Evolutionary conservation across 2,888 invertebrate genomes (phyloP).

Genomic region (Laspeyria flexula): DNA sequence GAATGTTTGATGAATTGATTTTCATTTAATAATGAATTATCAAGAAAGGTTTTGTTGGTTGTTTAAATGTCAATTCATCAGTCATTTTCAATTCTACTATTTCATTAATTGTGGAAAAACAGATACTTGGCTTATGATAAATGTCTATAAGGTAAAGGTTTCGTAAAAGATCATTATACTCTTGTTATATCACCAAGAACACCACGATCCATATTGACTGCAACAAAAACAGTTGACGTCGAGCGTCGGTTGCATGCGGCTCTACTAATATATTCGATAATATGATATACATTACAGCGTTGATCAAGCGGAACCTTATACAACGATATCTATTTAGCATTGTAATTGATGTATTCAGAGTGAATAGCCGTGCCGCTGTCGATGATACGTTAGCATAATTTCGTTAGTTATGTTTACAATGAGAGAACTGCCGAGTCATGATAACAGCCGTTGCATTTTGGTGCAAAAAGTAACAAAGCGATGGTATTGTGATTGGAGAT

Average conservation of each 20-base stretch:
- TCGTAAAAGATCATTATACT: slow-evolving; percentile 1
- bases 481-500: slow-evolving; percentile 49
- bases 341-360: slow-evolving; percentile 66
- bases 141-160: too few species aligned
- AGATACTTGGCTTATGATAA: too few species aligned
- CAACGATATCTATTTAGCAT: slow-evolving; percentile 53
- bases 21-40: too few species aligned
- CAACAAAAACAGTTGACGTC: slow-evolving; percentile 23
- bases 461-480: slow-evolving; percentile 74
- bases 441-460: slow-evolving; percentile 71
- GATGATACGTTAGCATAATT: slow-evolving; percentile 71
- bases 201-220: slow-evolving; percentile 30
- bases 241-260: slow-evolving; percentile 29
- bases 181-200: slow-evolving; percentile 32
- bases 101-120: too few species aligned
- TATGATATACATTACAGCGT: slow-evolving; percentile 49
- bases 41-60: too few species aligned
- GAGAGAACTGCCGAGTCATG: slow-evolving; percentile 69
- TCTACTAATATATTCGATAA: slow-evolving; percentile 46
- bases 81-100: too few species aligned
- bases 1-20: too few species aligned
- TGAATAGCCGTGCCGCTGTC: slow-evolving; percentile 63
- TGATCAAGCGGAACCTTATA: slow-evolving; percentile 51
- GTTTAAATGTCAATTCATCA: too few species aligned
- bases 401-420: slow-evolving; percentile 75